These are phyloP conservation scores for Melipona bicolor DNA, from an alignment of 2,888 invertebrate genomes.

Conservation along the genomic window DNA sequence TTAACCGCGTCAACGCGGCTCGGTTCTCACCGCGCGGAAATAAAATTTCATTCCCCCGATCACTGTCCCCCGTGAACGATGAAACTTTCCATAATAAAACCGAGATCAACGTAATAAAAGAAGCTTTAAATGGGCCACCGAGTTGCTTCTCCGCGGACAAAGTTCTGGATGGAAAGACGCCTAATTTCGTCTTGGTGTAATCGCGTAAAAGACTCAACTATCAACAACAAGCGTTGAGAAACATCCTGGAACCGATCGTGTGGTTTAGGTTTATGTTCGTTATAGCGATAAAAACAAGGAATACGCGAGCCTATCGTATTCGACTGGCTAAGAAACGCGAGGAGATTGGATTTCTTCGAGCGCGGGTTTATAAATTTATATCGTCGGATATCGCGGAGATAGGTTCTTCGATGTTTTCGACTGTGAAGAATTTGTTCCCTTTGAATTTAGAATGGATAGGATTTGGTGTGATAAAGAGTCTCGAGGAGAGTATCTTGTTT, in stretches of 20 bases:
- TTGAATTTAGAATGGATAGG: too few species aligned
- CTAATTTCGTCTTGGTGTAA: conserved; percentile 10
- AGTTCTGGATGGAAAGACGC: neutral
- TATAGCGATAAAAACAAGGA: conserved; percentile 10
- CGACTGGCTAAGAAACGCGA: too few species aligned
- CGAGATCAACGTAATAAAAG: conserved; percentile 28
- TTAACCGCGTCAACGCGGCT: too few species aligned
- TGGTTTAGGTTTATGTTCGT: too few species aligned
- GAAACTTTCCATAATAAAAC: conserved; percentile 43
- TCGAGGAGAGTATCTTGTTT: too few species aligned
- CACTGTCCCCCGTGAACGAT: conserved; percentile 2
- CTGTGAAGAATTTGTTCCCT: too few species aligned
- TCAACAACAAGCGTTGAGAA: neutral
- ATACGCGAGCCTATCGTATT: too few species aligned
- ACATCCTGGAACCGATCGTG: too few species aligned
- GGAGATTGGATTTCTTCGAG: neutral
- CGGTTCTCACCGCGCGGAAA: neutral
- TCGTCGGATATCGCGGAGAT: too few species aligned
- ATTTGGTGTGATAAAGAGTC: too few species aligned
- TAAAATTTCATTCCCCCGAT: conserved; percentile 16
- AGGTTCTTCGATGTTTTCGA: too few species aligned
- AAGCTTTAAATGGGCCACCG: neutral
- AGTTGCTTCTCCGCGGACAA: neutral
- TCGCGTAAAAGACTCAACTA: conserved; percentile 8
- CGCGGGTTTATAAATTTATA: too few species aligned